phyloP scores from a whole-genome alignment of 2,113 vertebrate genomes.

The Acanthochromis polyacanthus region DNA sequence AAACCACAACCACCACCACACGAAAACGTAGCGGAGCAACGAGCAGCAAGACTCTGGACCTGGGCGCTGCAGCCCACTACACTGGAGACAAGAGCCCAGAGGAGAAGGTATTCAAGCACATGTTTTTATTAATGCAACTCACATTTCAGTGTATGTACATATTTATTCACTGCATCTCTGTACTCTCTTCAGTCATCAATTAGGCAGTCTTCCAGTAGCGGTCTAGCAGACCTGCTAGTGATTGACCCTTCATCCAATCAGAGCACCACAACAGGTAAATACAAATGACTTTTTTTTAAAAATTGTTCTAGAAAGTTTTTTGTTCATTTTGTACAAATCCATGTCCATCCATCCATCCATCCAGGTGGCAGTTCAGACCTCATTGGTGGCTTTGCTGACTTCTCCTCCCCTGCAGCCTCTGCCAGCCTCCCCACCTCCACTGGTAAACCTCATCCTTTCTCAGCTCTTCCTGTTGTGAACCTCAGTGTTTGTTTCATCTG shows the following conservation, averaged over 20 bases:
- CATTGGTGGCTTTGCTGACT: constrained; percentile 96
- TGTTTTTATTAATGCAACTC: background rate
- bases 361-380: constrained; percentile 90
- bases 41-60: constrained; percentile 94
- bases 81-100: constrained; percentile 94
- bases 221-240: constrained; percentile 92
- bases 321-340: background rate
- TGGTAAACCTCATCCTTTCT: constrained; percentile 79
- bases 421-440: constrained; percentile 88
- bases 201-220: constrained; percentile 86
- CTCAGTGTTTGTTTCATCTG: background rate
- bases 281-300: background rate
- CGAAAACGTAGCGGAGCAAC: constrained; percentile 92
- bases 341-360: constrained; percentile 38
- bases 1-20: constrained; percentile 89
- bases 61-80: constrained; percentile 97
- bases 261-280: constrained; percentile 82
- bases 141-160: background rate
- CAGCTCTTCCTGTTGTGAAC: background rate
- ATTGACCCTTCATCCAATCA: constrained; percentile 84
- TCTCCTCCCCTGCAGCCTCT: constrained; percentile 91
- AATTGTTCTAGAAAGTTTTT: background rate
- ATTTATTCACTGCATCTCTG: background rate
- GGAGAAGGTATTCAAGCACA: constrained; percentile 63
- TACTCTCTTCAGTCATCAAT: constrained; percentile 73